A percentile compares a stretch with the other conserved stretches of the same genome.
phyloP scores from a whole-genome alignment of 2,888 invertebrate genomes.

The Scrobipalpa costella region DNA sequence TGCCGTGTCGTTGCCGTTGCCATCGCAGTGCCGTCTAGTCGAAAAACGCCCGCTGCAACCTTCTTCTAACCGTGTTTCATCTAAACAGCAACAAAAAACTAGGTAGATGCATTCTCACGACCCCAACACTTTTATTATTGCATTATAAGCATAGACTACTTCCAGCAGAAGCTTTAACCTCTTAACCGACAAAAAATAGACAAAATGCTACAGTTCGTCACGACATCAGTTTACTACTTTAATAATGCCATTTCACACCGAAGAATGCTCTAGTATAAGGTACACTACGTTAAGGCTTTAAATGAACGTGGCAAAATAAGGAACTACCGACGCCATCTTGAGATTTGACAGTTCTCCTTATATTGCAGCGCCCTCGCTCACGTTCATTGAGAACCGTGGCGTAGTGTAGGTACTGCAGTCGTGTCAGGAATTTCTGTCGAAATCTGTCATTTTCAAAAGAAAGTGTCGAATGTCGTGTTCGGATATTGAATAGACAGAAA shows the following conservation, averaged over 20 bases:
- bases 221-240: constrained; percentile 50
- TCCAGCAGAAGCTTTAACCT: constrained; percentile 36
- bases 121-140: constrained; percentile 15
- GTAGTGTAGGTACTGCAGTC: not conserved
- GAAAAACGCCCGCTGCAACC: not conserved
- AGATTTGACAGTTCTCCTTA: no score
- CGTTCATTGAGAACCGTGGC: no score
- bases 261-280: constrained; percentile 26
- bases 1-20: no score
- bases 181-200: constrained; percentile 51
- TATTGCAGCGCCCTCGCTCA: no score
- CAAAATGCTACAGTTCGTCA: constrained; percentile 53
- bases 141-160: constrained; percentile 18
- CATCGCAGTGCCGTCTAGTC: no score
- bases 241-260: constrained; percentile 40
- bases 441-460: constrained; percentile 35
- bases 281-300: no score
- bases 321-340: no score
- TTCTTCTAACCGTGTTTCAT: not conserved
- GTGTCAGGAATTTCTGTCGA: constrained; percentile 15
- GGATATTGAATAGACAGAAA: constrained; percentile 14
- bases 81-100: not conserved
- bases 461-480: constrained; percentile 30
- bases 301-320: no score
- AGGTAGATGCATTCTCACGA: constrained; percentile 19